These are phyloP conservation scores for Sturmia bella DNA, from an alignment of 2,888 invertebrate species.

Conservation along the genomic window DNA sequence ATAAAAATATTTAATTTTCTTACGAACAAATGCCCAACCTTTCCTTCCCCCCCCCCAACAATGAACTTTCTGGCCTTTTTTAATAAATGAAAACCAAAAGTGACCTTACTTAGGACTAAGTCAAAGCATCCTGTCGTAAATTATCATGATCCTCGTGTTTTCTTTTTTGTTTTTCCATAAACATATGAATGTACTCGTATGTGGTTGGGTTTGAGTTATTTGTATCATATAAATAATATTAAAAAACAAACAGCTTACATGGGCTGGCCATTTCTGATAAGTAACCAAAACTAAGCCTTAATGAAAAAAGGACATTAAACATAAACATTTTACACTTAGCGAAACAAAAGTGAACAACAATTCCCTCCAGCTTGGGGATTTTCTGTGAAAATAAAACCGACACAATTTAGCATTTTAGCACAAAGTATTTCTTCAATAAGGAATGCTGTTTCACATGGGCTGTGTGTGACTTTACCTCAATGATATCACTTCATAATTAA, in stretches of 20 bases:
- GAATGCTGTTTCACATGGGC: no score
- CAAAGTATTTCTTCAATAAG: no score
- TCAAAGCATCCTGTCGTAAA: slow-evolving; percentile 70
- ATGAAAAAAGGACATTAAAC: slow-evolving; percentile 60
- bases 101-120: slow-evolving; percentile 58
- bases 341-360: slow-evolving; percentile 13
- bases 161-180: slow-evolving; percentile 3
- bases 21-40: not conserved
- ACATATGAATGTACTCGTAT: not conserved
- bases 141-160: slow-evolving; percentile 70
- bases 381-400: no score
- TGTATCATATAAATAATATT: slow-evolving; percentile 60
- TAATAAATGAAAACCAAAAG: slow-evolving; percentile 5
- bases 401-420: no score
- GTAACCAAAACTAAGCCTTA: slow-evolving; percentile 48
- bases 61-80: slow-evolving; percentile 4
- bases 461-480: no score
- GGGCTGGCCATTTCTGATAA: slow-evolving; percentile 60
- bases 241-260: slow-evolving; percentile 43
- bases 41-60: no score
- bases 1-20: not conserved
- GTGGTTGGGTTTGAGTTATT: slow-evolving; percentile 49
- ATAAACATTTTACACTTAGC: slow-evolving; percentile 30
- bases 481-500: no score
- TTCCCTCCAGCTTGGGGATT: no score